Percentiles rank a stretch among this genome's conserved stretches.
phyloP scores from a whole-genome alignment of 2,797 vertebrate genomes.

The Gephyroberyx darwinii region DNA sequence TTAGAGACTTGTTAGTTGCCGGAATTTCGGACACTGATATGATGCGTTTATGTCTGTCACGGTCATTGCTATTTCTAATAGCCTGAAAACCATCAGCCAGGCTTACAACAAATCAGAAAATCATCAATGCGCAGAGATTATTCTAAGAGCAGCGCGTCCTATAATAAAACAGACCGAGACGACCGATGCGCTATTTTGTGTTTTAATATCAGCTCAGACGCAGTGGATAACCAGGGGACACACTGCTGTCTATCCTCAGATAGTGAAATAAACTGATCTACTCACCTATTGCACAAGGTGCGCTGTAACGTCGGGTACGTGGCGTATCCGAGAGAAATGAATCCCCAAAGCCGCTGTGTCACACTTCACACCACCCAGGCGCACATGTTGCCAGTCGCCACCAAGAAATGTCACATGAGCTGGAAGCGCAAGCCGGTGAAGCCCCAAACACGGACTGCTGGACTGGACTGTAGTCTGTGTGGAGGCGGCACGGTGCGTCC shows the following conservation, averaged over 20 bases:
- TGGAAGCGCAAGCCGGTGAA: constrained; percentile 42
- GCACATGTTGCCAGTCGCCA: constrained; percentile 74
- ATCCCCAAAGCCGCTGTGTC: constrained; percentile 60
- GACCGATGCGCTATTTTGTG: not conserved
- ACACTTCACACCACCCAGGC: constrained; percentile 67
- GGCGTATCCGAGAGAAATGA: constrained; percentile 67
- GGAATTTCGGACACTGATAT: constrained; percentile 40
- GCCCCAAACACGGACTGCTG: constrained; percentile 35
- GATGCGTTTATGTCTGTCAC: constrained; percentile 22
- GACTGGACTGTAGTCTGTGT: constrained; percentile 37
- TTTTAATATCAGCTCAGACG: too few relatives aligned
- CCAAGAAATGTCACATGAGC: constrained; percentile 64
- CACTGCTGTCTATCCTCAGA: constrained; percentile 13
- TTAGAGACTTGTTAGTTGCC: constrained; percentile 17
- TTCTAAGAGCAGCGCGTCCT: constrained; percentile 1
- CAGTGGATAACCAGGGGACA: not conserved
- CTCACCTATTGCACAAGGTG: constrained; percentile 74
- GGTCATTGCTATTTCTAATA: constrained; percentile 5
- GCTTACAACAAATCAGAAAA: constrained; percentile 26
- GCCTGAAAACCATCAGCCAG: constrained; percentile 11
- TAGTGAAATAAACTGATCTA: constrained; percentile 26
- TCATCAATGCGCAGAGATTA: constrained; percentile 20
- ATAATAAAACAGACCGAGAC: constrained; percentile 2
- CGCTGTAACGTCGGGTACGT: constrained; percentile 70
- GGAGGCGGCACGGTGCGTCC: constrained; percentile 53